phyloP scores from a whole-genome alignment of 35 echinoderm and acorn worm genomes.

The Amphiura filiformis region DNA sequence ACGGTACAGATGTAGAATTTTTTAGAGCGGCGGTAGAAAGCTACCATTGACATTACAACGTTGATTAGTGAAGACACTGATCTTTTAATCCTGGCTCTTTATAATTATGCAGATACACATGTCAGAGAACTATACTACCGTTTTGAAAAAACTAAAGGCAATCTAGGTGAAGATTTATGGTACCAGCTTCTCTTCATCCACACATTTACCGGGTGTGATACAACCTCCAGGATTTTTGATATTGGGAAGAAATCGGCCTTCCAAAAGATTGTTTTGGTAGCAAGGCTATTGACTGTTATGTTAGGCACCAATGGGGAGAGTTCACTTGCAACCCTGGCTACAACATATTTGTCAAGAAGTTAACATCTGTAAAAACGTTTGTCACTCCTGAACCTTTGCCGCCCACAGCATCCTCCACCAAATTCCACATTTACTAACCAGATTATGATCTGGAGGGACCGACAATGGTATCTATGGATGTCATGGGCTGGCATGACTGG shows the following conservation, averaged over 20 bases:
- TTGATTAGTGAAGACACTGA: conserved; percentile 70
- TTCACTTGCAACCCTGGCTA: conserved; percentile 5
- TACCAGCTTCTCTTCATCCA: conserved; percentile 39
- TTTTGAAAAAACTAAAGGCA: background rate
- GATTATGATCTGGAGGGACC: conserved; percentile 28
- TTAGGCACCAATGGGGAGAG: conserved; percentile 23
- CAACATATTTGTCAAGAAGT: conserved; percentile 24
- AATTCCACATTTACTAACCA: conserved; percentile 17
- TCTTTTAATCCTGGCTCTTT: conserved; percentile 37
- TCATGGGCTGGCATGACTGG: background rate
- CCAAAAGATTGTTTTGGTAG: conserved; percentile 35
- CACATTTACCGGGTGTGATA: conserved; percentile 59
- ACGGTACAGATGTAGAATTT: conserved; percentile 44
- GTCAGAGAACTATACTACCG: conserved; percentile 22
- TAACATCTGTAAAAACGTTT: background rate
- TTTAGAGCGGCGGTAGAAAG: conserved; percentile 37
- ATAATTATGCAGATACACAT: conserved; percentile 22
- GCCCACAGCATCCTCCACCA: conserved; percentile 14
- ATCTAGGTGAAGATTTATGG: conserved; percentile 20
- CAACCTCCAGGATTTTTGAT: no score
- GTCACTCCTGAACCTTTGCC: conserved; percentile 27
- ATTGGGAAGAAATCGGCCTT: no score
- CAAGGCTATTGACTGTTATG: conserved; percentile 30
- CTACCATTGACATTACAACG: background rate
- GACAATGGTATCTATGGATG: background rate